phyloP scores from a whole-genome alignment of 2,888 invertebrate species.

The Taenaris catops region DNA sequence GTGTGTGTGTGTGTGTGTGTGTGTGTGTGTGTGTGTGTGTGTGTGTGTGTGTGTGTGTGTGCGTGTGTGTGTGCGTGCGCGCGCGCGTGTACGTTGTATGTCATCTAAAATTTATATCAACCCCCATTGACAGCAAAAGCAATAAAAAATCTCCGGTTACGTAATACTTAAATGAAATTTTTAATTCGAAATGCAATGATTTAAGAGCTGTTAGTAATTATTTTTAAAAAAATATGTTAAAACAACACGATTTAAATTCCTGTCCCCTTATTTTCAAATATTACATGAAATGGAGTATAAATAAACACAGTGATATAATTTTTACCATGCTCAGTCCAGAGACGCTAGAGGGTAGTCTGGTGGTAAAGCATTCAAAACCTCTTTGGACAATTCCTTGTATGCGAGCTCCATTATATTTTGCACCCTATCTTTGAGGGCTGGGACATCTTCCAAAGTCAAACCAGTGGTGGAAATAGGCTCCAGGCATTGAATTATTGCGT shows the following conservation, averaged over 20 bases:
- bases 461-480: constrained; percentile 74
- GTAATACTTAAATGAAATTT: background rate
- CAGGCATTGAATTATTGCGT: constrained; percentile 73
- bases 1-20: too few relatives aligned
- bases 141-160: too few relatives aligned
- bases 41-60: too few relatives aligned
- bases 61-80: too few relatives aligned
- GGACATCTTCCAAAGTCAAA: constrained; percentile 68
- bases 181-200: background rate
- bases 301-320: background rate
- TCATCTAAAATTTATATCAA: too few relatives aligned
- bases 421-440: constrained; percentile 64
- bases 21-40: too few relatives aligned
- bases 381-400: constrained; percentile 70
- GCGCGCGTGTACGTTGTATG: too few relatives aligned
- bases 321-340: constrained; percentile 35
- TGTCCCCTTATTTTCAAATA: background rate
- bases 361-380: constrained; percentile 65
- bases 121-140: too few relatives aligned
- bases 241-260: too few relatives aligned
- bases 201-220: too few relatives aligned
- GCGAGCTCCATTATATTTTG: constrained; percentile 68
- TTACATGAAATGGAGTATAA: background rate
- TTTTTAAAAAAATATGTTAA: too few relatives aligned
- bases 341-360: constrained; percentile 69